phyloP scores from a whole-genome alignment of 2,113 vertebrate species.

The Mesocricetus auratus region DNA sequence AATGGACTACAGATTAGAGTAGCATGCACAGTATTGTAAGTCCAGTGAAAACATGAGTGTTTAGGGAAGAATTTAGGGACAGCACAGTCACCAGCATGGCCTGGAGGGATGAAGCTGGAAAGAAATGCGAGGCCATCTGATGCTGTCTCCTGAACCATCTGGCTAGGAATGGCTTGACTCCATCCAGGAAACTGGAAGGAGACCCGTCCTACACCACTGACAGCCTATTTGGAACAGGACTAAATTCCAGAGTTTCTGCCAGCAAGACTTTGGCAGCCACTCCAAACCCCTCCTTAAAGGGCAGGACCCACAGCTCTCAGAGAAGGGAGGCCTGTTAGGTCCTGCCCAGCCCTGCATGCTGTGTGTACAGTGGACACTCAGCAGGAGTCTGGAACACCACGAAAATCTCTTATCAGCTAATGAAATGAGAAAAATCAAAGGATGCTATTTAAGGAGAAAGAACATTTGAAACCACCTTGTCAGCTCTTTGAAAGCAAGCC shows the following conservation, averaged over 20 bases:
- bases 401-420: slow-evolving; percentile 48
- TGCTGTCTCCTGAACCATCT: slow-evolving; percentile 41
- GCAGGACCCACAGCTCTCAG: slow-evolving; percentile 5
- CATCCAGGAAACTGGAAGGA: slow-evolving; percentile 70
- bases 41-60: neutral
- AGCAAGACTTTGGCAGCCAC: slow-evolving; percentile 61
- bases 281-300: neutral
- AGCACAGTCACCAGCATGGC: neutral
- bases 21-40: neutral
- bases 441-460: slow-evolving; percentile 19
- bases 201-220: slow-evolving; percentile 51
- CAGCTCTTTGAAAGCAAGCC: neutral
- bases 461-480: neutral
- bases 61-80: slow-evolving; percentile 46
- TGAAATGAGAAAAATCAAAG: slow-evolving; percentile 47
- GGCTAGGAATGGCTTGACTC: slow-evolving; percentile 5
- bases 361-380: neutral
- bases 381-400: neutral
- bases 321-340: slow-evolving; percentile 21
- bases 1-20: neutral
- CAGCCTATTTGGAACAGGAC: slow-evolving; percentile 53
- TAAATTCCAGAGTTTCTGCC: slow-evolving; percentile 69
- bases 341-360: neutral
- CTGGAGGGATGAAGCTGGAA: neutral
- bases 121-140: neutral